Evolutionary conservation across 2,888 invertebrate species (phyloP).

Genomic region (Catotricha subobsoleta): DNA sequence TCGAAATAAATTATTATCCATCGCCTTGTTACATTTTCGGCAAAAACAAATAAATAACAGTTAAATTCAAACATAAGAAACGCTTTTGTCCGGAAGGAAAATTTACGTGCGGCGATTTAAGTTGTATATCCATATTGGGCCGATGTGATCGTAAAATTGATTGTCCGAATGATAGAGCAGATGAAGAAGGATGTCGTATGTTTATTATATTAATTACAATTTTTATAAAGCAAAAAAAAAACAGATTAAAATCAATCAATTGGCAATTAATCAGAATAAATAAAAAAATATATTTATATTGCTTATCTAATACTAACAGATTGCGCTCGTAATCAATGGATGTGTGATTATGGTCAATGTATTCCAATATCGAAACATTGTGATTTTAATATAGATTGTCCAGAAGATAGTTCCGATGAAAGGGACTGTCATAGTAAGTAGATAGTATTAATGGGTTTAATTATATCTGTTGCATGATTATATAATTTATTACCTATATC

Average conservation of each 20-base stretch:
- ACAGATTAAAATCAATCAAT: neutral
- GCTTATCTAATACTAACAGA: slow-evolving; percentile 30
- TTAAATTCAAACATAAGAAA: slow-evolving; percentile 14
- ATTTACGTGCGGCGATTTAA: slow-evolving; percentile 56
- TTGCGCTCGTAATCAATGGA: slow-evolving; percentile 49
- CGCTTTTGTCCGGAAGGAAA: slow-evolving; percentile 32
- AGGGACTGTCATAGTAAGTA: slow-evolving; percentile 36
- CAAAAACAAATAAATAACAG: too few relatives aligned
- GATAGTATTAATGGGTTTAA: too few relatives aligned
- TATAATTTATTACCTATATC: too few relatives aligned
- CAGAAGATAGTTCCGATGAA: slow-evolving; percentile 54
- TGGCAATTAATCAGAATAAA: neutral
- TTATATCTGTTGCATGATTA: too few relatives aligned
- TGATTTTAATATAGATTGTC: slow-evolving; percentile 51
- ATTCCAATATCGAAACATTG: slow-evolving; percentile 41
- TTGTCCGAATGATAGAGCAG: slow-evolving; percentile 45
- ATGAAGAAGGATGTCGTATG: slow-evolving; percentile 46
- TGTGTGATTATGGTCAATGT: slow-evolving; percentile 54
- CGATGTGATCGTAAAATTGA: slow-evolving; percentile 58
- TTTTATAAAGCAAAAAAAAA: neutral
- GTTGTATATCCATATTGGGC: slow-evolving; percentile 47
- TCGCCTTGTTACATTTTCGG: too few relatives aligned
- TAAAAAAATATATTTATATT: neutral
- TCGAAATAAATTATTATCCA: slow-evolving; percentile 28
- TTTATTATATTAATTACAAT: slow-evolving; percentile 19